A percentile compares a stretch with the other conserved stretches of the same genome.
phyloP scores from a whole-genome alignment of 2,888 invertebrate genomes.

The Schrankia costaestrigalis region DNA sequence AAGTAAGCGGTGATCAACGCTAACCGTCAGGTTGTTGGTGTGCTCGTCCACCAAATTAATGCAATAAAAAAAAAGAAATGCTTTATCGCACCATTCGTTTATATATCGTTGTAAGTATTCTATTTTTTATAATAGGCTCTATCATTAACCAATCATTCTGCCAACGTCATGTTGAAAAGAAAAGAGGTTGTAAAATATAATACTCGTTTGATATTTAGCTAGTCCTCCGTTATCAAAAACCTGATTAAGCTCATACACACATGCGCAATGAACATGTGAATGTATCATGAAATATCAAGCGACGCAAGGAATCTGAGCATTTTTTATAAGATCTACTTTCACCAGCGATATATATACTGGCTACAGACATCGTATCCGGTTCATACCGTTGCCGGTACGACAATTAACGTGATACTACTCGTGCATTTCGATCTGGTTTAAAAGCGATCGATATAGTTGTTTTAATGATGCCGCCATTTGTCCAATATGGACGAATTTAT shows the following conservation, averaged over 20 bases:
- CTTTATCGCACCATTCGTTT: too few relatives aligned
- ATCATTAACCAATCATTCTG: too few relatives aligned
- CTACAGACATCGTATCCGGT: slow-evolving; percentile 76
- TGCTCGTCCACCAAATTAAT: too few relatives aligned
- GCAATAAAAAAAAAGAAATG: too few relatives aligned
- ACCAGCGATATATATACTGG: slow-evolving; percentile 72
- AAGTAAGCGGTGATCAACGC: too few relatives aligned
- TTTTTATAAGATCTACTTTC: slow-evolving; percentile 80
- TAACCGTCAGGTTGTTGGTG: too few relatives aligned
- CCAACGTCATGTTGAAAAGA: too few relatives aligned
- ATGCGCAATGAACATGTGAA: slow-evolving; percentile 55
- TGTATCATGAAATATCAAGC: slow-evolving; percentile 75
- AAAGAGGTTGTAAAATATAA: too few relatives aligned
- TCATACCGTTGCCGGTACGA: slow-evolving; percentile 66
- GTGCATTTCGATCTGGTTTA: slow-evolving; percentile 40
- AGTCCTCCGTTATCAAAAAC: slow-evolving; percentile 12
- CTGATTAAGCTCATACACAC: slow-evolving; percentile 22
- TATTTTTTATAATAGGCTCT: too few relatives aligned
- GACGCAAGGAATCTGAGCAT: slow-evolving; percentile 76
- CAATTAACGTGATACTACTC: slow-evolving; percentile 53
- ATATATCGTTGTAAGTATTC: too few relatives aligned
- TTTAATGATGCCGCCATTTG: slow-evolving; percentile 12
- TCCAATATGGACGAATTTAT: too few relatives aligned
- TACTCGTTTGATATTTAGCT: not conserved
- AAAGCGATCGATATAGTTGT: slow-evolving; percentile 15